Conservation (phyloP, 2,797 vertebrate genomes). For the Arrhamphus sclerolepis region DNA sequence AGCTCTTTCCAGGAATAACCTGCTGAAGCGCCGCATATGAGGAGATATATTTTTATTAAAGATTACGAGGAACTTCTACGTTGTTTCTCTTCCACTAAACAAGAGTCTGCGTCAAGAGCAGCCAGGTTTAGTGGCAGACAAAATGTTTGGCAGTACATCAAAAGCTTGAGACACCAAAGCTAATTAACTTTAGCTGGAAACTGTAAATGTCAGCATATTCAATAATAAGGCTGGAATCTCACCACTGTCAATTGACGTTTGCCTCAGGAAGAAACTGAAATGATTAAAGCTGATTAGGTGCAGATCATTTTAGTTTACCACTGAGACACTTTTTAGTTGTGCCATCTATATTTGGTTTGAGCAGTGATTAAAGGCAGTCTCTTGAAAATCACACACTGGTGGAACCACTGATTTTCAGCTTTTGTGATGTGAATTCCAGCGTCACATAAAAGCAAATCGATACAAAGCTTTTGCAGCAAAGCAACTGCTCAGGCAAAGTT, state of each 20-base stretch:
- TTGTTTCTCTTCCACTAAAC: slow-evolving; percentile 36
- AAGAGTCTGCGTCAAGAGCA: slow-evolving; percentile 42
- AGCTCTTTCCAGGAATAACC: slow-evolving; percentile 39
- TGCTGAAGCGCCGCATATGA: slow-evolving; percentile 17
- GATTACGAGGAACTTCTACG: slow-evolving; percentile 34
- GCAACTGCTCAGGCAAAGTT: slow-evolving; percentile 32
- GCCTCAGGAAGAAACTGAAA: slow-evolving; percentile 27
- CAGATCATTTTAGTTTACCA: slow-evolving; percentile 35
- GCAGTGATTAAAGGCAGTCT: slow-evolving; percentile 57
- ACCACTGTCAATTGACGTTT: slow-evolving; percentile 30
- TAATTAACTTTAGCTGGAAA: slow-evolving; percentile 51
- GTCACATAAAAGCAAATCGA: slow-evolving; percentile 46
- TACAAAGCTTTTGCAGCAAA: slow-evolving; percentile 29
- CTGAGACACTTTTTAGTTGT: slow-evolving; percentile 25
- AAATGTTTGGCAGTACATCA: slow-evolving; percentile 19
- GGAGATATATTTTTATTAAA: slow-evolving; percentile 48
- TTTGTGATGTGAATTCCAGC: slow-evolving; percentile 55
- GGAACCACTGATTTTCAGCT: slow-evolving; percentile 39
- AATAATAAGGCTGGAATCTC: slow-evolving; percentile 20
- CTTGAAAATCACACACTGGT: slow-evolving; percentile 56
- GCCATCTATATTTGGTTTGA: slow-evolving; percentile 36
- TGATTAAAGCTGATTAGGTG: slow-evolving; percentile 28
- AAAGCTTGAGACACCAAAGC: slow-evolving; percentile 43
- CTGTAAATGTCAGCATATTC: slow-evolving; percentile 59
- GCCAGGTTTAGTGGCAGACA: slow-evolving; percentile 36